Base-by-base conservation (phyloP, 2,888 invertebrate species). In the Epicampocera succincta region DNA sequence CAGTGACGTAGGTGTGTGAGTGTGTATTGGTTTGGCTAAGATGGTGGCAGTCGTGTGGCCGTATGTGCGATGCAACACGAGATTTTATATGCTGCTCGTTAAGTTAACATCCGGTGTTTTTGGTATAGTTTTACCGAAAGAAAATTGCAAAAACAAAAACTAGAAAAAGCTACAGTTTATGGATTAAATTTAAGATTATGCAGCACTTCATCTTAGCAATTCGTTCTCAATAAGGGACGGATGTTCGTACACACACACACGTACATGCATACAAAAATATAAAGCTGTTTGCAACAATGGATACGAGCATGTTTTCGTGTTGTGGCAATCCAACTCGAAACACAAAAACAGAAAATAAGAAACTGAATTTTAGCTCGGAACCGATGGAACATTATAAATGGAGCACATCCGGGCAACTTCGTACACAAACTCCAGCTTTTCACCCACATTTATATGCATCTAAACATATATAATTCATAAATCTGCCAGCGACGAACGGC, bases 361-460 rank as follows among this genome's bases (percentile, higher is more conserved):
- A 58, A 76, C 76, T 61, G n/a, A 54, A 68, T 79, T 68, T 71
- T 66, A 77, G 66, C 80, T 80, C 56, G 58, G 42, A 74, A 69
- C 75, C 60, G 69, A 46, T 82, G 78, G 52, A 78, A 82, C 78
- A 72, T 82, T 71, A 82, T 78, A 82, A 82, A 82, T 82, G 82
- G 82, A 68, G 82, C 78, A 78, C 50, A 75, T 82, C 82, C 82
- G 69, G 74, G 54, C 29, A 61, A 80, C 72, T 54, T 46, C 80
- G 78, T 79, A 80, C 74, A 76, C 65, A 78, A 60, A 75, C 71
- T 42, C 42, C 80, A 25, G 38, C 8, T 58, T 72, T 19, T 19
- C 60, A 65, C 50, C 65, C 75, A 75, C 76, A 68, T 44, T 56
- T 38, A 60, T 44, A 66, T 58, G 19, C 50, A 58, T 52, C 42